A percentile compares a stretch with the other conserved stretches of the same genome.
These are phyloP conservation scores for Rapana venosa DNA, from an alignment of 2,888 invertebrate genomes.

Conservation along the genomic window DNA sequence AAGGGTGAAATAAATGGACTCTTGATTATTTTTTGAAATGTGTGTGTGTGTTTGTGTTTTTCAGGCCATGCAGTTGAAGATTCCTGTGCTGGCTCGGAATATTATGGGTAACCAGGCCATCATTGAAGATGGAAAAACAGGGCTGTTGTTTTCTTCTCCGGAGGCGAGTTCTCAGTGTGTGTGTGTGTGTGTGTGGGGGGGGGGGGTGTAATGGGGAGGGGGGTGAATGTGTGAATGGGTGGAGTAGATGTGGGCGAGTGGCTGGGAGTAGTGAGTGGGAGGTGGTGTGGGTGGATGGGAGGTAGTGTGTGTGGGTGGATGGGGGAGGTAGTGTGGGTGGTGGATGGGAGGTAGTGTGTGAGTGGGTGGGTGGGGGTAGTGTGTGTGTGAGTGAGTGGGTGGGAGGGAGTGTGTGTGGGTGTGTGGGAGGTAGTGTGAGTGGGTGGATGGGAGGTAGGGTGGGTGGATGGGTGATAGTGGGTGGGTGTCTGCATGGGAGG, in stretches of 20 bases:
- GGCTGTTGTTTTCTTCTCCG: constrained; percentile 61
- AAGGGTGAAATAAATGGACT: too few relatives aligned
- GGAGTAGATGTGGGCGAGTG: neutral
- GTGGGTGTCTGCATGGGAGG: too few relatives aligned
- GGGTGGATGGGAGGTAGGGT: too few relatives aligned
- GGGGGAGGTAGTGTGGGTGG: too few relatives aligned
- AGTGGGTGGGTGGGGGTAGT: too few relatives aligned
- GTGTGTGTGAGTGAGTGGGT: too few relatives aligned
- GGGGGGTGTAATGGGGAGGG: neutral
- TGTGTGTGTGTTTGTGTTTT: constrained; percentile 28
- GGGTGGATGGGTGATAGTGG: too few relatives aligned
- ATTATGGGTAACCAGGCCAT: constrained; percentile 67
- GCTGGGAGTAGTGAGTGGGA: neutral
- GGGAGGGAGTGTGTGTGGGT: too few relatives aligned
- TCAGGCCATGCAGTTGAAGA: constrained; percentile 71
- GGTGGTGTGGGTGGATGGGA: too few relatives aligned
- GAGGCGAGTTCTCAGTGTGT: constrained; percentile 51
- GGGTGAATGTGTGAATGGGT: neutral
- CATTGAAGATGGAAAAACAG: constrained; percentile 61
- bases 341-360: too few relatives aligned
- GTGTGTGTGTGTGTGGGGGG: neutral
- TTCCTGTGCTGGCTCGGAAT: constrained; percentile 71
- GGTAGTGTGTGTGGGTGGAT: too few relatives aligned
- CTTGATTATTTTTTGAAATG: neutral
- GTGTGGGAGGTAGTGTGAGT: too few relatives aligned